Conservation (phyloP, 2,797 vertebrate genomes). For the Sphaeramia orbicularis region DNA sequence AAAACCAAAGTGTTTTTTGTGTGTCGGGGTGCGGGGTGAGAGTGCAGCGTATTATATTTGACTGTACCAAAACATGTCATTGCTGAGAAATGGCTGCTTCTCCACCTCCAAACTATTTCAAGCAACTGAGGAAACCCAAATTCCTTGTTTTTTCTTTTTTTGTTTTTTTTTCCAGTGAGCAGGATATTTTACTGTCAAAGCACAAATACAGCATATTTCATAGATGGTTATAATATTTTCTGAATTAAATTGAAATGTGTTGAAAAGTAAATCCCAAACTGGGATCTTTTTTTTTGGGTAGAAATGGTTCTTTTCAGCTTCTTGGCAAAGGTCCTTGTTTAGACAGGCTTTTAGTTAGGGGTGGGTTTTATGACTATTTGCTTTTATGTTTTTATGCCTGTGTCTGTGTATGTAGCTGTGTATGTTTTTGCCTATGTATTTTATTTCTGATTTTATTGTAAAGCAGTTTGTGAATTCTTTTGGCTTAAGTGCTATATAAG, state of each 20-base stretch:
- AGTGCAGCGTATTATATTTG: constrained; percentile 47
- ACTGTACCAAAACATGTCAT: constrained; percentile 64
- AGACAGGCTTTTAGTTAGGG: too few species aligned
- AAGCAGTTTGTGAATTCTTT: too few species aligned
- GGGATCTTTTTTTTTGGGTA: neutral
- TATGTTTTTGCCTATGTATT: too few species aligned
- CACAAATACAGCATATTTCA: constrained; percentile 26
- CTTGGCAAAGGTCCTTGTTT: too few species aligned
- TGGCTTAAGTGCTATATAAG: too few species aligned
- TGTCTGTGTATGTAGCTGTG: too few species aligned
- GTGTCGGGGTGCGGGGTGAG: constrained; percentile 36
- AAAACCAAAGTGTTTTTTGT: constrained; percentile 48
- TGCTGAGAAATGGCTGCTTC: constrained; percentile 60
- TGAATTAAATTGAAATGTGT: constrained; percentile 14
- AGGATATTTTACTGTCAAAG: constrained; percentile 4
- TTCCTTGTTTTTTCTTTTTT: neutral
- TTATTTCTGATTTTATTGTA: too few species aligned
- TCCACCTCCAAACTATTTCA: constrained; percentile 49
- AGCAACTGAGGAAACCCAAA: neutral
- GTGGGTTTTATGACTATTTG: too few species aligned
- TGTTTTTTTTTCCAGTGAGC: neutral
- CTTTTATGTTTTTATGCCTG: too few species aligned
- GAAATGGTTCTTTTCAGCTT: neutral
- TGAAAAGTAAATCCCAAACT: constrained; percentile 14
- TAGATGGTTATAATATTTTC: constrained; percentile 13